Evolutionary conservation across 2,888 invertebrate genomes (phyloP).

Genomic region (Onchidella celtica): DNA sequence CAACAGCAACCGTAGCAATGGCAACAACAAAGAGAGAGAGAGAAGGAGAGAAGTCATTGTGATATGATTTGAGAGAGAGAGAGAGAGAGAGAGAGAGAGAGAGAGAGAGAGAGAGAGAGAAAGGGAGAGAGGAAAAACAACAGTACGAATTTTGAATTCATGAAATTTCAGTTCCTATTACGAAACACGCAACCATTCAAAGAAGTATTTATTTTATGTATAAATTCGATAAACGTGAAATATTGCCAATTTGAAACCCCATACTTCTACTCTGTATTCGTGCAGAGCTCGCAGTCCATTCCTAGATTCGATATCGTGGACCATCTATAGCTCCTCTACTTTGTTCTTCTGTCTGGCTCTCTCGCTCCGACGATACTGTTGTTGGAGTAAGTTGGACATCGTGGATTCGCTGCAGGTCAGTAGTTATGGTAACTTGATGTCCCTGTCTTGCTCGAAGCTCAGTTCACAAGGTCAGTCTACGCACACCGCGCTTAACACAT

Average conservation of each 20-base stretch:
- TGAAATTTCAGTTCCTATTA: no score
- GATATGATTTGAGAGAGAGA: neutral
- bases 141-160: no score
- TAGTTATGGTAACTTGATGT: no score
- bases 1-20: no score
- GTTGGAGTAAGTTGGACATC: neutral
- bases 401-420: no score
- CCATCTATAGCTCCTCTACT: neutral
- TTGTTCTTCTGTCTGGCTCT: neutral
- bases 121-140: neutral
- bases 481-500: no score
- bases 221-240: no score
- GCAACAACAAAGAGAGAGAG: neutral
- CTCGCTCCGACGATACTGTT: neutral
- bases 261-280: neutral
- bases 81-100: neutral
- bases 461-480: no score
- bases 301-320: neutral
- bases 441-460: no score
- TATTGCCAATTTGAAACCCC: neutral
- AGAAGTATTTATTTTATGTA: no score
- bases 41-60: neutral
- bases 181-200: no score
- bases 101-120: neutral
- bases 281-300: neutral